A percentile compares a stretch with the other conserved stretches of the same genome.
Evolutionary conservation across 1,140 invertebrate species (phyloP).

Genomic region (Palaemon carinicauda): DNA sequence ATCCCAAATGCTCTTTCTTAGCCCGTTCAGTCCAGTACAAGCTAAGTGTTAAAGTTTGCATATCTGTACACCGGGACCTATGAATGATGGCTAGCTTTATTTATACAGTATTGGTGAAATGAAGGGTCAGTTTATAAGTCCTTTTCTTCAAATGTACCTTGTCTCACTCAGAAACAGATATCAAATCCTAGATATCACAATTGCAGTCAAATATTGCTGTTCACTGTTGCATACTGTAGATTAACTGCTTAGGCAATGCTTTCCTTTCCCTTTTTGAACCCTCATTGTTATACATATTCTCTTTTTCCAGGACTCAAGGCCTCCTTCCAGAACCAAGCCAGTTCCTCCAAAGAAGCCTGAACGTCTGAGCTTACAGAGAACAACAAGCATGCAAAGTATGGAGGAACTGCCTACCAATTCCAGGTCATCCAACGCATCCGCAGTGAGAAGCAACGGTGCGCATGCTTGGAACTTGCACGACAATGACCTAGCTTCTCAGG

Average conservation of each 20-base stretch:
- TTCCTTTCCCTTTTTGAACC: not conserved
- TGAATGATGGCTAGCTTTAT: too few relatives aligned
- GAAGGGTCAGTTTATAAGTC: too few relatives aligned
- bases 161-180: too few relatives aligned
- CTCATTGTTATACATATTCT: not conserved
- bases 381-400: conserved; percentile 81
- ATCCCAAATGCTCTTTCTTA: not conserved
- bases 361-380: conserved; percentile 80
- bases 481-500: not conserved
- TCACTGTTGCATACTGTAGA: too few relatives aligned
- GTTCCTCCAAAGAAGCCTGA: conserved; percentile 85
- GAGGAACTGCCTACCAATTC: conserved; percentile 63
- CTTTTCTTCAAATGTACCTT: too few relatives aligned
- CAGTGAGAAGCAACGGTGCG: not conserved
- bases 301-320: conserved; percentile 28
- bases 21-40: not conserved
- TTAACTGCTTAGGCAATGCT: too few relatives aligned
- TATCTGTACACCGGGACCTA: not conserved
- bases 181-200: too few relatives aligned
- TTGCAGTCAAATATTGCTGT: too few relatives aligned
- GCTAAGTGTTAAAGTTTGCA: not conserved
- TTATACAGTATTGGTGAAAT: too few relatives aligned
- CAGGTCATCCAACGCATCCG: not conserved
- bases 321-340: conserved; percentile 64
- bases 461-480: not conserved